Conservation (phyloP, 2,797 vertebrate species). For the Poeciliopsis gracilis region DNA sequence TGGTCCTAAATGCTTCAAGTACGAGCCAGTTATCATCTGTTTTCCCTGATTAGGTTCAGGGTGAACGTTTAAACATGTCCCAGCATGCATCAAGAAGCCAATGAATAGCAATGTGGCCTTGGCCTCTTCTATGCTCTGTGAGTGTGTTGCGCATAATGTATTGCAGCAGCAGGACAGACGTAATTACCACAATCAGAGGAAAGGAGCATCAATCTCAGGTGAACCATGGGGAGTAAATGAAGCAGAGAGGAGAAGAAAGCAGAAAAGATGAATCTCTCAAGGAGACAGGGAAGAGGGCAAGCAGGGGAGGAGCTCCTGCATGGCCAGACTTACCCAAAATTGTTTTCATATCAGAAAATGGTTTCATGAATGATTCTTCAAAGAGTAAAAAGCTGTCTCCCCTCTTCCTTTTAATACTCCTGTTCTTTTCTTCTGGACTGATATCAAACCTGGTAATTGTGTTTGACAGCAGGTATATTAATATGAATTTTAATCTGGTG, state of each 20-base stretch:
- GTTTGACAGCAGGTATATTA: neutral
- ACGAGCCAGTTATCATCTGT: conserved; percentile 12
- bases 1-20: conserved; percentile 18
- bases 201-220: conserved; percentile 85
- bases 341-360: conserved; percentile 38
- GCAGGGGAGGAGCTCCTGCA: neutral
- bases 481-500: neutral
- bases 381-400: neutral
- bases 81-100: conserved; percentile 57
- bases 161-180: conserved; percentile 79
- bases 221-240: conserved; percentile 86
- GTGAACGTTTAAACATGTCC: conserved; percentile 27
- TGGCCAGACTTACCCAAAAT: conserved; percentile 35
- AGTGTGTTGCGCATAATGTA: conserved; percentile 81
- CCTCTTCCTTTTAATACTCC: neutral
- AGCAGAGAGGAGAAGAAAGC: conserved; percentile 73
- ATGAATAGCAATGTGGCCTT: conserved; percentile 65
- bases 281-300: conserved; percentile 9
- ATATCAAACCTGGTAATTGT: conserved; percentile 1
- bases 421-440: conserved; percentile 19
- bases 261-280: conserved; percentile 32
- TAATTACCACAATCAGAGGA: conserved; percentile 87
- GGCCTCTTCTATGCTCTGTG: conserved; percentile 57
- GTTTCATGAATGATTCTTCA: neutral
- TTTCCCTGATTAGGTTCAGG: conserved; percentile 35